phyloP scores from a whole-genome alignment of 2,113 vertebrate genomes.

The crab-eating macaque (Macaca fascicularis) region DNA sequence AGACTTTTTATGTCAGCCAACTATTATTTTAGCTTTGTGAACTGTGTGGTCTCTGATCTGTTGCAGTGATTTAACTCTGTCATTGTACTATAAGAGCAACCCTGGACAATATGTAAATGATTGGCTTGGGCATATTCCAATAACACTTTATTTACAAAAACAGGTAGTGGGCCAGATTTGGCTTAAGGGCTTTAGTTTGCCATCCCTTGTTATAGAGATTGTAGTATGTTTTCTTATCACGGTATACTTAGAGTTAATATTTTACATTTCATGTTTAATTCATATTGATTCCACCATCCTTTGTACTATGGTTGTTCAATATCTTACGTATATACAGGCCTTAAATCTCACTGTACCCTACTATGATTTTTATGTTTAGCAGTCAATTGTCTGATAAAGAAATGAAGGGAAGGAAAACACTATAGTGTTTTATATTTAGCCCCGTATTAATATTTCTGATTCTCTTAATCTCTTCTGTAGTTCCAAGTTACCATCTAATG shows the following conservation, averaged over 20 bases:
- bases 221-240: neutral
- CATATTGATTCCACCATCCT: neutral
- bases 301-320: neutral
- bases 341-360: neutral
- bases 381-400: neutral
- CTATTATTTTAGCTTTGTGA: neutral
- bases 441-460: neutral
- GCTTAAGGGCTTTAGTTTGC: neutral
- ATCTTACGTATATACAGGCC: neutral
- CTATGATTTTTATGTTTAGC: neutral
- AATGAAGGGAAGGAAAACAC: neutral
- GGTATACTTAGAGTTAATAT: neutral
- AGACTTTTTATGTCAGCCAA: too few relatives aligned
- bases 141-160: neutral
- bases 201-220: neutral
- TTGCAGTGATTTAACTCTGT: neutral
- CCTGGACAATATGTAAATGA: neutral
- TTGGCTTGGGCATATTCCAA: neutral
- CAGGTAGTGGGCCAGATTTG: neutral
- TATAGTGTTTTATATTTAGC: neutral
- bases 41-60: accelerated
- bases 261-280: neutral
- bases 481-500: neutral
- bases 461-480: neutral
- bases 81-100: neutral